phyloP scores from a whole-genome alignment of 2,113 vertebrate species.

The Piaya cayana region DNA sequence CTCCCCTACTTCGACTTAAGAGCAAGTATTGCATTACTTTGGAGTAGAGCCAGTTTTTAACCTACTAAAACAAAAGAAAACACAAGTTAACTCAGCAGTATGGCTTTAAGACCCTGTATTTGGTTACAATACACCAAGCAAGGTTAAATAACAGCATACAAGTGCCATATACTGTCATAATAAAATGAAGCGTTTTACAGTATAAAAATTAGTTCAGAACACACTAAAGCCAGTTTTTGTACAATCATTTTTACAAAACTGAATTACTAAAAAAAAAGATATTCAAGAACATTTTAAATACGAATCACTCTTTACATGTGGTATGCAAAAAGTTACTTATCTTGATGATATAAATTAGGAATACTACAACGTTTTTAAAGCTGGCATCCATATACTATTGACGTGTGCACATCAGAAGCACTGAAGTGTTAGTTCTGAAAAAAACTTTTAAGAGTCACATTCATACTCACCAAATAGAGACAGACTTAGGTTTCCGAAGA shows the following conservation, averaged over 20 bases:
- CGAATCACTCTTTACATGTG: conserved; percentile 25
- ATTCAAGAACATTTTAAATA: conserved; percentile 18
- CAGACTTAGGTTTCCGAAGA: neutral
- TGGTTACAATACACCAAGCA: conserved; percentile 25
- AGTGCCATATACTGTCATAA: neutral
- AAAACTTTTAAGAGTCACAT: neutral
- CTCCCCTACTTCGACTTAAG: neutral
- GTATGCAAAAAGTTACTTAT: conserved; percentile 5
- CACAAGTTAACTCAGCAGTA: neutral
- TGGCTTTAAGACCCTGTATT: conserved; percentile 55
- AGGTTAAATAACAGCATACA: conserved; percentile 28
- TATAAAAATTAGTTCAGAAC: conserved; percentile 58
- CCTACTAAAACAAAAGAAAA: neutral
- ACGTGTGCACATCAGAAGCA: neutral
- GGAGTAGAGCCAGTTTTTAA: conserved; percentile 3
- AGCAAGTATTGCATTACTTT: conserved; percentile 23
- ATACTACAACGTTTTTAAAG: conserved; percentile 19
- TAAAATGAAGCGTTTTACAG: conserved; percentile 10
- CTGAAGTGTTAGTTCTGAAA: neutral
- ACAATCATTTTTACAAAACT: conserved; percentile 64
- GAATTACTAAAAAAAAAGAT: conserved; percentile 36
- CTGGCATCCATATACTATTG: neutral
- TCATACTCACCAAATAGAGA: conserved; percentile 2
- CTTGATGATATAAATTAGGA: conserved; percentile 44
- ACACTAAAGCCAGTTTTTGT: conserved; percentile 43